Percentiles rank a stretch among this genome's conserved stretches.
Conservation (phyloP, 2,797 vertebrate genomes). For the Choloepus didactylus region DNA sequence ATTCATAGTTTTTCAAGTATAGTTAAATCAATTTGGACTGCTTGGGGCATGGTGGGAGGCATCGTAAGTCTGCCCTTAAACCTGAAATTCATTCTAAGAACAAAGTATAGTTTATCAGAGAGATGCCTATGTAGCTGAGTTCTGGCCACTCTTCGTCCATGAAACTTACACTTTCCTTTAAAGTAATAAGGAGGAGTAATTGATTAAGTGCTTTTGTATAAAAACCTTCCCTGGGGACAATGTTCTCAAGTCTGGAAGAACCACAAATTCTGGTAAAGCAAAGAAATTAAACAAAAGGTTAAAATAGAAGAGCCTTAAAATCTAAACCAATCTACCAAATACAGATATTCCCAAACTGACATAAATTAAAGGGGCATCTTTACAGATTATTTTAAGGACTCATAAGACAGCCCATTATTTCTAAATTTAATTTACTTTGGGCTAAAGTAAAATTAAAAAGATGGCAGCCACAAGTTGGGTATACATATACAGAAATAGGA, state of each 20-base stretch:
- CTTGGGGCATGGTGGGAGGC: background rate
- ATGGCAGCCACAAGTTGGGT: background rate
- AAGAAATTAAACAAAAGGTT: background rate
- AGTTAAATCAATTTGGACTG: background rate
- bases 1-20: conserved; percentile 33
- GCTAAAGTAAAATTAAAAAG: background rate
- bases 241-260: background rate
- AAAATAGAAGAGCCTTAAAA: background rate
- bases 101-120: conserved; percentile 7
- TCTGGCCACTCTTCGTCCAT: background rate
- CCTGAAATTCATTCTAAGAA: conserved; percentile 19
- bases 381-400: background rate
- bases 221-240: background rate
- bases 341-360: background rate
- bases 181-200: background rate
- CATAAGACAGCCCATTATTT: background rate
- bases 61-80: background rate
- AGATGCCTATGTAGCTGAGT: background rate
- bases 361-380: background rate
- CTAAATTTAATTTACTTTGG: background rate
- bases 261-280: background rate
- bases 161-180: background rate
- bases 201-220: background rate
- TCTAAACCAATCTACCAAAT: conserved; percentile 11
- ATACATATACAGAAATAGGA: background rate